Percentiles rank a stretch among this genome's conserved stretches.
These are phyloP conservation scores for Drosophila cognata DNA, from an alignment of 2,888 invertebrate genomes.

Conservation along the genomic window DNA sequence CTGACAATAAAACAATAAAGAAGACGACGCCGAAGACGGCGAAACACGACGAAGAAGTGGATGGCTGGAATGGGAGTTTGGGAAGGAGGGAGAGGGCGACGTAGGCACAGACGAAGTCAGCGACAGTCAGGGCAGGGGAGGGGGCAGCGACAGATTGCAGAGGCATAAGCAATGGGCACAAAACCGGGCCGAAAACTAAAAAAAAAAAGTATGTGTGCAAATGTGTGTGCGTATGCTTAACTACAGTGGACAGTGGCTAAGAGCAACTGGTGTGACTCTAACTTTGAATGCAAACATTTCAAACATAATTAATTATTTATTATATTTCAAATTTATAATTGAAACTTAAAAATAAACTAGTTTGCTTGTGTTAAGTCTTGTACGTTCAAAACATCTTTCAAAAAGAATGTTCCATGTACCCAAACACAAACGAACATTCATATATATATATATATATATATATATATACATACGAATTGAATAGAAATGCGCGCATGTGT, in stretches of 20 bases:
- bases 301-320: not conserved
- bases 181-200: constrained; percentile 34
- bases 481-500: constrained; percentile 21
- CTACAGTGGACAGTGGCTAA: constrained; percentile 35
- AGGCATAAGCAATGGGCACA: constrained; percentile 6
- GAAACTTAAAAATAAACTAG: not conserved
- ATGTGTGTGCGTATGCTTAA: constrained; percentile 11
- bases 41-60: constrained; percentile 22
- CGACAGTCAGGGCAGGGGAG: not conserved
- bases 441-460: not conserved
- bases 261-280: constrained; percentile 5
- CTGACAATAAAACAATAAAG: constrained; percentile 82
- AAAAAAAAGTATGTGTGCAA: constrained; percentile 19
- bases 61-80: not conserved
- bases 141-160: constrained; percentile 1
- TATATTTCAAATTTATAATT: not conserved
- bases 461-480: not conserved
- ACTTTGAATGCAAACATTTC: not conserved
- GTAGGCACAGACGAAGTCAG: not conserved
- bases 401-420: constrained; percentile 24
- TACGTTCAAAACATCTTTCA: not conserved
- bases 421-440: not conserved
- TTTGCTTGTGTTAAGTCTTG: not conserved
- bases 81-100: constrained; percentile 16
- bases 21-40: constrained; percentile 61